Base-by-base conservation (phyloP, 2,113 vertebrate genomes). In the Pelusios castaneus region DNA sequence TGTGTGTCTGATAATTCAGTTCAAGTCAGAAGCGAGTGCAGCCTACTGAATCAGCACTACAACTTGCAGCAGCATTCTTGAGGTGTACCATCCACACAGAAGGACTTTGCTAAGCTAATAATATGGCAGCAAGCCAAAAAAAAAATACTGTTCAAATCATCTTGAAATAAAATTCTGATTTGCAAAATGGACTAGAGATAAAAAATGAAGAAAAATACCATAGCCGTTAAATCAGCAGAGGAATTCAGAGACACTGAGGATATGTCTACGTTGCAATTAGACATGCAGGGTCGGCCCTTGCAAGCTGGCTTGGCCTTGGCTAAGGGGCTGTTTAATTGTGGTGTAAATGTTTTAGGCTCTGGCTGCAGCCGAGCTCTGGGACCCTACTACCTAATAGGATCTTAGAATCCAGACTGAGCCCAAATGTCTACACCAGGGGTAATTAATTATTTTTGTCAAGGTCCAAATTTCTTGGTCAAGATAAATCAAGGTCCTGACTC, bases 101-200 rank as follows among this genome's bases (percentile, higher is more conserved):
- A 92, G 91, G 70, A 7, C 10, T 88, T 82, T 94, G 92, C 82
- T 93, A 94, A 80, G 27, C 93, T 89, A 85, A 38, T 94, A 92
- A 38, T 73, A 73, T 41, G 38, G 70, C 3, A 5, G n/a, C 5
- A 24, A 21, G 70, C 70, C 22, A 73, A 43, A n/a, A n/a, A 22
- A 38, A 41, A 38, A 73, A 73, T 60, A 34, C 31, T 63, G 60
- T 13, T 63, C 31, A 93, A 95, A 94, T 93, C 43, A 82, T 94
- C 51, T 51, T 11, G 51, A 51, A 51, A 11, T 51, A 14, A 51
- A 51, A 47, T 47, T 47, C 47, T 47, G 47, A 47, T 47, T 47
- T 88, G 95, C 84, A 93, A 95, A 95, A 90, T 82, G 86, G 85
- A 92, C 41, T 4, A 38, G n/a, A 85, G 43, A 34, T 91, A 91